phyloP scores from a whole-genome alignment of 92 coral and sea anemone genomes.

The Bergia puertoricense region DNA sequence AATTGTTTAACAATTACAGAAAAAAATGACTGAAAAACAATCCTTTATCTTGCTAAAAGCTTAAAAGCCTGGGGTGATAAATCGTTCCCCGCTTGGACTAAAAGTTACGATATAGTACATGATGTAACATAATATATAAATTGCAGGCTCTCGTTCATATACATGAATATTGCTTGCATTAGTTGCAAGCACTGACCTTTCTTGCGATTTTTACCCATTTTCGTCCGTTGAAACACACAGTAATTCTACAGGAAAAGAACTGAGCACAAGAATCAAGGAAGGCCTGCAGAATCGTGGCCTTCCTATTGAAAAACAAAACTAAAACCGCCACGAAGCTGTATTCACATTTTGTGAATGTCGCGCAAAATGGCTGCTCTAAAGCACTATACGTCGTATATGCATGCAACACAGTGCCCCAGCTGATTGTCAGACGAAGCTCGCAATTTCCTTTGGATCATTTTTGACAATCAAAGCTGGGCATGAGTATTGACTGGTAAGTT shows the following conservation, averaged over 20 bases:
- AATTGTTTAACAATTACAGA: too few species aligned
- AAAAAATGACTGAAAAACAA: too few species aligned
- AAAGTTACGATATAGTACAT: too few species aligned
- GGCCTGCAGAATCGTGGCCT: neutral
- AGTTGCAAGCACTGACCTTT: slow-evolving; percentile 7
- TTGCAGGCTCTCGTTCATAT: too few species aligned
- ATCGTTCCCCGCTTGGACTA: too few species aligned
- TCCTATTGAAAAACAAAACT: neutral
- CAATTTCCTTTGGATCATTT: too few species aligned
- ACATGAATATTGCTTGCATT: neutral
- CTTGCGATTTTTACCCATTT: slow-evolving; percentile 37
- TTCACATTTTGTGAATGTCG: neutral
- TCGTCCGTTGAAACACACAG: neutral
- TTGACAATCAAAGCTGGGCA: too few species aligned
- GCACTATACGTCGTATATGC: neutral
- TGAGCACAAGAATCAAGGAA: neutral
- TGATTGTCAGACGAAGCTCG: too few species aligned
- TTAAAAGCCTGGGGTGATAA: too few species aligned
- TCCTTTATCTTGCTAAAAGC: too few species aligned
- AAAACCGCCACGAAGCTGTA: neutral
- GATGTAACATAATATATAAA: too few species aligned
- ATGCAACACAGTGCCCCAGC: neutral
- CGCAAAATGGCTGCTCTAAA: neutral
- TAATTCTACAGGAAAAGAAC: neutral
- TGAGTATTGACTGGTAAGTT: too few species aligned